phyloP scores from a whole-genome alignment of 1,140 invertebrate genomes.

The Dendroctonus valens region DNA sequence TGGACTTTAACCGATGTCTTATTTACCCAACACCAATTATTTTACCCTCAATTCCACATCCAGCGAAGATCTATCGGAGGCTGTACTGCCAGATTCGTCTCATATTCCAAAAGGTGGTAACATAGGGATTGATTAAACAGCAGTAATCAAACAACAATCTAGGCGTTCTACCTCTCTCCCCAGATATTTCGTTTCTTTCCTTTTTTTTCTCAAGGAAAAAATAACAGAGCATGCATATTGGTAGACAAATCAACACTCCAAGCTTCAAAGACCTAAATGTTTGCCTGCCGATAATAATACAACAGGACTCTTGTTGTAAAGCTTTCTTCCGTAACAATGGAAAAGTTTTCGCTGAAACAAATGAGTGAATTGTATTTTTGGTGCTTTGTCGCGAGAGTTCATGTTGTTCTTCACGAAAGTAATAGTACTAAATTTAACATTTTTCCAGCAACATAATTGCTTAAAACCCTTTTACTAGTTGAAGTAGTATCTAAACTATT shows the following conservation, averaged over 20 bases:
- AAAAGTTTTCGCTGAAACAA: too few species aligned
- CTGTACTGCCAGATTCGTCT: conserved; percentile 69
- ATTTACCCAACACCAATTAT: not conserved
- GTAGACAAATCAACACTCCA: conserved; percentile 88
- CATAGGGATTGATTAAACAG: conserved; percentile 79
- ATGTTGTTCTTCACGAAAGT: too few species aligned
- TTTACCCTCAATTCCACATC: conserved; percentile 62
- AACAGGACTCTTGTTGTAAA: too few species aligned
- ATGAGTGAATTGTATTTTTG: too few species aligned
- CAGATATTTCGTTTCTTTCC: conserved; percentile 50
- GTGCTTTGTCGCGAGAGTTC: too few species aligned
- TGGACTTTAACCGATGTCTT: too few species aligned
- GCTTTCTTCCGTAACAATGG: too few species aligned
- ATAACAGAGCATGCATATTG: conserved; percentile 70
- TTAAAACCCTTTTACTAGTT: too few species aligned
- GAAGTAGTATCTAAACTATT: too few species aligned
- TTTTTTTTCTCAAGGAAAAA: conserved; percentile 55
- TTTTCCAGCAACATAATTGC: too few species aligned
- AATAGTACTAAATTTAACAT: too few species aligned
- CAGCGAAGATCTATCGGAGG: conserved; percentile 60
- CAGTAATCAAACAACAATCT: conserved; percentile 66
- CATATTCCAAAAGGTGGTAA: conserved; percentile 85
- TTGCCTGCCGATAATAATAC: too few species aligned
- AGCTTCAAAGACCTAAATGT: conserved; percentile 79
- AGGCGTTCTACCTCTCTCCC: conserved; percentile 59